Conservation (phyloP, 2,888 invertebrate genomes). For the Protophormia terraenovae region DNA sequence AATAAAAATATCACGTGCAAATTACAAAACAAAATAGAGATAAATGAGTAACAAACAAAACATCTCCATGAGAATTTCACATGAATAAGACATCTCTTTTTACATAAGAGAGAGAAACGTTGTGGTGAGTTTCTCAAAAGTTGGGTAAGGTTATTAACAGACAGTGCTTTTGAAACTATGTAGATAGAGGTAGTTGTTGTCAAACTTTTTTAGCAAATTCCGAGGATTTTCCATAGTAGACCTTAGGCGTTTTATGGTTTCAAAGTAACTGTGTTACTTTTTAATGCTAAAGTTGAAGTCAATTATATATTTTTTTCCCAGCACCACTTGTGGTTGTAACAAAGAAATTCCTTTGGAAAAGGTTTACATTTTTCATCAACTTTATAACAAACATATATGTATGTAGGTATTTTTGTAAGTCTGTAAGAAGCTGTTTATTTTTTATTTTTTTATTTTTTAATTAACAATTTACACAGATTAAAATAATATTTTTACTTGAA, state of each 20-base stretch:
- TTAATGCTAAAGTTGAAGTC: conserved; percentile 64
- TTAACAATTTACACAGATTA: not conserved
- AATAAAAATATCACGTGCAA: conserved; percentile 63
- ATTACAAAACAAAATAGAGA: conserved; percentile 55
- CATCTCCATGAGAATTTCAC: conserved; percentile 11
- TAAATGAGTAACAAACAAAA: not conserved
- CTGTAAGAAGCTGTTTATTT: not conserved
- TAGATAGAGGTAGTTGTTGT: not conserved
- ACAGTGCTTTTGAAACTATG: conserved; percentile 26
- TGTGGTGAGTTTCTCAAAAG: conserved; percentile 51
- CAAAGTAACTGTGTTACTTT: conserved; percentile 45
- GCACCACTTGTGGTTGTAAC: conserved; percentile 53
- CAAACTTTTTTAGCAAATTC: conserved; percentile 38
- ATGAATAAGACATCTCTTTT: not conserved
- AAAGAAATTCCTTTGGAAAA: conserved; percentile 60
- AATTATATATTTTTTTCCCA: conserved; percentile 38
- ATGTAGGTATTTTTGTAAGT: not conserved
- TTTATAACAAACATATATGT: conserved; percentile 4
- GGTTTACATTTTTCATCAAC: not conserved
- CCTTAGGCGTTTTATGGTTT: conserved; percentile 65
- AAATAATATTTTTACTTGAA: not conserved
- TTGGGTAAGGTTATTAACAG: conserved; percentile 64
- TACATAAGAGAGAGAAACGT: not conserved
- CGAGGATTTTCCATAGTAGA: conserved; percentile 25
- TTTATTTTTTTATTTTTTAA: not conserved